These are phyloP conservation scores for Megatriorchis doriae DNA, from an alignment of 2,113 vertebrate genomes.

Conservation along the genomic window DNA sequence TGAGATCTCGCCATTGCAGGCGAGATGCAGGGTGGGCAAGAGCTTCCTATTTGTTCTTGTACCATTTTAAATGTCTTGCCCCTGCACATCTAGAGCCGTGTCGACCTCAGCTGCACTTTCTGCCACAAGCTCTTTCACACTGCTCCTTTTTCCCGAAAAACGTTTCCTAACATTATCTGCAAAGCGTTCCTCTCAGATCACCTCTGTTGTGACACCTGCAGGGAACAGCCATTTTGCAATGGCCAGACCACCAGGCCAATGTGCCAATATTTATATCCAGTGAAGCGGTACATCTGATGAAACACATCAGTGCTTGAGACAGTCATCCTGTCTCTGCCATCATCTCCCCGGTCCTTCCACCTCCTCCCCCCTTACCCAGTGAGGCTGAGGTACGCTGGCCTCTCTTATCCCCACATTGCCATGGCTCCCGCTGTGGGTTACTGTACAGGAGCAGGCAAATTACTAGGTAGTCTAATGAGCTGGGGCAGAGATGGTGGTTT, in stretches of 20 bases:
- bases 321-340: background rate
- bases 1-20: background rate
- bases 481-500: slow-evolving; percentile 3
- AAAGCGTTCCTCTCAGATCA: background rate
- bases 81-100: background rate
- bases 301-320: background rate
- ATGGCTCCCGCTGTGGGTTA: background rate
- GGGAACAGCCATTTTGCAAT: background rate
- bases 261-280: background rate
- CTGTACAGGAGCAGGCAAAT: background rate
- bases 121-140: background rate
- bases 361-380: background rate
- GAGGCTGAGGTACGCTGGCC: background rate
- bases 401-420: background rate
- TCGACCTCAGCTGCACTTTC: background rate
- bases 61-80: background rate
- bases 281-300: background rate
- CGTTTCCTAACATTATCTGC: background rate
- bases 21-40: background rate
- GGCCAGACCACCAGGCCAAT: background rate
- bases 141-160: background rate
- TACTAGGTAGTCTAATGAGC: background rate
- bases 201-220: background rate
- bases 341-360: background rate
- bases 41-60: background rate